These are phyloP conservation scores for Eptatretus burgeri DNA, from an alignment of 2,113 vertebrate species.

Conservation along the genomic window DNA sequence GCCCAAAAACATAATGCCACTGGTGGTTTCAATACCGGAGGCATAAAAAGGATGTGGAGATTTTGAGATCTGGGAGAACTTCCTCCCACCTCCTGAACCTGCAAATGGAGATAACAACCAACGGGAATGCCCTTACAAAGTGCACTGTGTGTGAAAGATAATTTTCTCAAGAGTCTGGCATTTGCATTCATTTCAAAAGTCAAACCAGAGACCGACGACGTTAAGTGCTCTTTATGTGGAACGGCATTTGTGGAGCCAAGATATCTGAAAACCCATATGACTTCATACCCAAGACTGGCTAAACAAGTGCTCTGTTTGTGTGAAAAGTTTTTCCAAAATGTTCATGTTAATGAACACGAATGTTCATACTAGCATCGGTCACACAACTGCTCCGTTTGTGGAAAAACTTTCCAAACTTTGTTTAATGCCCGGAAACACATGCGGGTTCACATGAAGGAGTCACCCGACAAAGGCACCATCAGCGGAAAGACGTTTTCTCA, in stretches of 20 bases:
- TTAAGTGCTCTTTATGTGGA: slow-evolving; percentile 12
- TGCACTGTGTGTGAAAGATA: slow-evolving; percentile 96
- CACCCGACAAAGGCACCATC: neutral
- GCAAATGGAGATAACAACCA: no score
- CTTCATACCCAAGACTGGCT: slow-evolving; percentile 15
- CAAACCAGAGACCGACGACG: slow-evolving; percentile 97
- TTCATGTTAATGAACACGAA: neutral
- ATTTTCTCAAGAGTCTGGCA: slow-evolving; percentile 86
- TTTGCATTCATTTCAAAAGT: slow-evolving; percentile 78
- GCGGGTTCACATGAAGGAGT: neutral
- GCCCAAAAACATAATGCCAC: no score
- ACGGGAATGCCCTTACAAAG: slow-evolving; percentile 90
- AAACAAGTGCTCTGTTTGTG: slow-evolving; percentile 16
- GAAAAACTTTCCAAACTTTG: neutral
- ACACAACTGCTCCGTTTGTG: neutral
- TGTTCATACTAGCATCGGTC: neutral
- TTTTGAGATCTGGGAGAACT: no score
- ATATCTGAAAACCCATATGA: slow-evolving; percentile 4
- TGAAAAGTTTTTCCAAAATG: neutral
- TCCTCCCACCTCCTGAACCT: no score
- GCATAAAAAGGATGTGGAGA: no score
- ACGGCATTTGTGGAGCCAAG: neutral
- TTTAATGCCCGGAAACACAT: slow-evolving; percentile 1
- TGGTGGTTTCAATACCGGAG: no score
- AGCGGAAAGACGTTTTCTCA: neutral